Evolutionary conservation across 1,140 invertebrate genomes (phyloP).

Genomic region (Anthonomus grandis): DNA sequence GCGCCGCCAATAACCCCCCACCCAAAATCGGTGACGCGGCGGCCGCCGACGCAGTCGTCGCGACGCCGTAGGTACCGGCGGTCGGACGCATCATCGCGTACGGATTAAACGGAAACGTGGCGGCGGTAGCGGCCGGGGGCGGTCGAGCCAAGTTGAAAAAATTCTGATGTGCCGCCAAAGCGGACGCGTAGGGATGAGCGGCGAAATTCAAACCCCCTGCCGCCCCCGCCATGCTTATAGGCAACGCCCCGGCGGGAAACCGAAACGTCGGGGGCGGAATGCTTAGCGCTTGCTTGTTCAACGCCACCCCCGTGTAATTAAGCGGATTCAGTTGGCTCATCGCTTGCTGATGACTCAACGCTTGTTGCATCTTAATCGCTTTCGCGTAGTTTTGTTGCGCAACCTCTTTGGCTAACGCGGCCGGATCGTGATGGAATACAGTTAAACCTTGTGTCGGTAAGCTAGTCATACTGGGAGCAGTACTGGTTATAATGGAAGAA

Average conservation of each 20-base stretch:
- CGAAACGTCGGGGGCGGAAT: constrained; percentile 42
- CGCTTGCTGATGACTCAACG: constrained; percentile 37
- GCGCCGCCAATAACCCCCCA: constrained; percentile 48
- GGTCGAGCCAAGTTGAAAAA: constrained; percentile 59
- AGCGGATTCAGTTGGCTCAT: constrained; percentile 57
- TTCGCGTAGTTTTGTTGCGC: constrained; percentile 75
- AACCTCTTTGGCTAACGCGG: constrained; percentile 68
- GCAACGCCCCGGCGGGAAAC: constrained; percentile 31
- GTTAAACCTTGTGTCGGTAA: constrained; percentile 36
- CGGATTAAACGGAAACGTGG: constrained; percentile 46
- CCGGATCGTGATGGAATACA: constrained; percentile 50
- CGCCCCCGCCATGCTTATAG: constrained; percentile 30
- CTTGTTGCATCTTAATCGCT: constrained; percentile 57
- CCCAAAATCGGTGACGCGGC: constrained; percentile 43
- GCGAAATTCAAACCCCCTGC: constrained; percentile 32
- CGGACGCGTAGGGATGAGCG: constrained; percentile 38
- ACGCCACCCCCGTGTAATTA: constrained; percentile 74
- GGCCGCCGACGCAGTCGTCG: constrained; percentile 48
- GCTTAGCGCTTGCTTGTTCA: constrained; percentile 60
- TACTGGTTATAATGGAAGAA: constrained; percentile 23
- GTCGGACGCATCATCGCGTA: constrained; percentile 47
- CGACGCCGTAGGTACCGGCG: constrained; percentile 38
- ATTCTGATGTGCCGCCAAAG: constrained; percentile 49
- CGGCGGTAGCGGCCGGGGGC: constrained; percentile 48
- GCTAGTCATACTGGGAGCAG: constrained; percentile 15